Percentiles rank a stretch among this genome's conserved stretches.
Conservation (phyloP, 2,797 vertebrate species). For the Anabacerthia variegaticeps region DNA sequence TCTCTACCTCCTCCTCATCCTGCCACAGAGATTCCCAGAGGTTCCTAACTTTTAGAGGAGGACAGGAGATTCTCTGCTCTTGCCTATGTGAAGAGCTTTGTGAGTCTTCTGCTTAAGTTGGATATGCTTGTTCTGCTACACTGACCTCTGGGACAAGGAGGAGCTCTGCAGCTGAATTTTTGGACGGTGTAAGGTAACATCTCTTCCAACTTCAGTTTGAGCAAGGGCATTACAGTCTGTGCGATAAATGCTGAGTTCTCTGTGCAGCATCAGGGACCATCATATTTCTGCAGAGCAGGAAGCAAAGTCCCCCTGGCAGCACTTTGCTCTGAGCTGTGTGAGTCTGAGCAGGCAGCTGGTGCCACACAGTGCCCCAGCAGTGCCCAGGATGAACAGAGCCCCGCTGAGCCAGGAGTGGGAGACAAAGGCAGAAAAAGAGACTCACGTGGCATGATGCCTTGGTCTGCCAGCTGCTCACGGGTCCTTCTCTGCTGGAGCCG, state of each 20-base stretch:
- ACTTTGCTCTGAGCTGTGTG: not conserved
- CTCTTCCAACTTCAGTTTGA: not conserved
- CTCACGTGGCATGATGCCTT: slow-evolving; percentile 97
- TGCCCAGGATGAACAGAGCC: not conserved
- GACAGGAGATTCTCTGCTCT: not conserved
- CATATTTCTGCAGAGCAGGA: not conserved
- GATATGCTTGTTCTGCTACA: not conserved
- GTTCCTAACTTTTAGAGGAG: not conserved
- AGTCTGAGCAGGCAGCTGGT: not conserved
- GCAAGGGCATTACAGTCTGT: not conserved
- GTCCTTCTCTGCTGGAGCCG: slow-evolving; percentile 97
- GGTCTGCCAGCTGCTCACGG: slow-evolving; percentile 93
- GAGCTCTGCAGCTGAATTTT: not conserved
- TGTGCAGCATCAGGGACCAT: not conserved
- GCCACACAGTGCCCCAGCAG: not conserved
- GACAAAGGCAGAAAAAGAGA: slow-evolving; percentile 42
- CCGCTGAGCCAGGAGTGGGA: not conserved
- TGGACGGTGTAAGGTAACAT: not conserved
- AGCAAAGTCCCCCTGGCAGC: not conserved
- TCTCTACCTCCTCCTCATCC: not conserved
- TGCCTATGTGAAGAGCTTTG: not conserved
- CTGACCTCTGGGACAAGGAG: not conserved
- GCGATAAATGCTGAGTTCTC: not conserved
- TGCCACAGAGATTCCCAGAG: not conserved
- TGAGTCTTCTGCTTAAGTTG: not conserved